A percentile compares a stretch with the other conserved stretches of the same genome.
Conservation (phyloP, 2,888 invertebrate species). For the Apamea crenata region DNA sequence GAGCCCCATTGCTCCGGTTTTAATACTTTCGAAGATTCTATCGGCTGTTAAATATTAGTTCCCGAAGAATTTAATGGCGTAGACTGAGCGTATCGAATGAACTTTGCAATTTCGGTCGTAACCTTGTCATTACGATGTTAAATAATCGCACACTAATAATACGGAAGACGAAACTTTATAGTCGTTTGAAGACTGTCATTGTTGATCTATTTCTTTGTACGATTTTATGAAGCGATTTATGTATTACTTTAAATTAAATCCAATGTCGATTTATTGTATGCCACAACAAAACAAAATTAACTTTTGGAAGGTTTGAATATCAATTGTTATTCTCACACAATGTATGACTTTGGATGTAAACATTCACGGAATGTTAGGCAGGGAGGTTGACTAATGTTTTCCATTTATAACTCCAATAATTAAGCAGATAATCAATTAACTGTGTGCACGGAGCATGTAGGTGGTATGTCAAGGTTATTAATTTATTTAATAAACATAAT, state of each 20-base stretch:
- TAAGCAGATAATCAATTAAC: slow-evolving; percentile 59
- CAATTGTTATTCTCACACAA: slow-evolving; percentile 40
- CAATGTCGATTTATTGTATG: slow-evolving; percentile 49
- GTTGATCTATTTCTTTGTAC: slow-evolving; percentile 6
- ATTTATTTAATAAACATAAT: slow-evolving; percentile 66
- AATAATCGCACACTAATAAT: slow-evolving; percentile 26
- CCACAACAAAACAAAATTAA: slow-evolving; percentile 15
- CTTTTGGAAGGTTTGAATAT: slow-evolving; percentile 18
- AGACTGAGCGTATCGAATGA: slow-evolving; percentile 31
- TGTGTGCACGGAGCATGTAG: slow-evolving; percentile 55
- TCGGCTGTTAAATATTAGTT: slow-evolving; percentile 25
- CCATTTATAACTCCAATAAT: slow-evolving; percentile 54
- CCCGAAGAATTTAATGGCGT: slow-evolving; percentile 10
- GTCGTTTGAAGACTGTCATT: slow-evolving; percentile 26
- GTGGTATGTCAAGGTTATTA: slow-evolving; percentile 62
- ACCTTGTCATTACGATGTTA: slow-evolving; percentile 47
- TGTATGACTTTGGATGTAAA: slow-evolving; percentile 32
- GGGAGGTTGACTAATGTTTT: slow-evolving; percentile 49
- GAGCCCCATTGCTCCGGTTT: slow-evolving; percentile 19
- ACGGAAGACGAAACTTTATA: slow-evolving; percentile 41
- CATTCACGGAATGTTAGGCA: slow-evolving; percentile 44
- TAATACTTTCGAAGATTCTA: slow-evolving; percentile 36
- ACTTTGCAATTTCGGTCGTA: slow-evolving; percentile 37
- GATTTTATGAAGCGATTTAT: slow-evolving; percentile 33
- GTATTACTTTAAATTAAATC: slow-evolving; percentile 42